Evolutionary conservation across 2,113 vertebrate genomes (phyloP).

Genomic region (Caretta caretta): DNA sequence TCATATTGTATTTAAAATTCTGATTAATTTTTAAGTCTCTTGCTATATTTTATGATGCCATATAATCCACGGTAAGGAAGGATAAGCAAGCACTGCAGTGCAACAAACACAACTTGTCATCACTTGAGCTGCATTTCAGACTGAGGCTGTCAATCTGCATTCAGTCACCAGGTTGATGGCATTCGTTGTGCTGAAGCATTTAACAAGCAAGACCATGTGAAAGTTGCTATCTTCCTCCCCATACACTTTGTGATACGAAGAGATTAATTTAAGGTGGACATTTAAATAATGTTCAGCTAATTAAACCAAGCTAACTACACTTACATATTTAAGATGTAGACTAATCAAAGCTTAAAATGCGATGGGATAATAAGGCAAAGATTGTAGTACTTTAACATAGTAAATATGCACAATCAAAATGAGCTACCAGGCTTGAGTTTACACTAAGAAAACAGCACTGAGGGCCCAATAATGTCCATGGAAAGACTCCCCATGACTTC

Average conservation of each 20-base stretch:
- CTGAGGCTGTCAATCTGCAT: background rate
- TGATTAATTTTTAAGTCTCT: conserved; percentile 32
- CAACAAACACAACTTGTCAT: background rate
- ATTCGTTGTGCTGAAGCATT: background rate
- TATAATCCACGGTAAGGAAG: conserved; percentile 4
- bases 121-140: background rate
- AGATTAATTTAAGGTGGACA: conserved; percentile 24
- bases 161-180: background rate
- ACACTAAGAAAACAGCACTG: background rate
- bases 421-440: conserved; percentile 5
- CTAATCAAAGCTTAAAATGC: conserved; percentile 43
- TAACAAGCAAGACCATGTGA: background rate
- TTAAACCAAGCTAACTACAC: conserved; percentile 4
- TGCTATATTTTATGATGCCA: background rate
- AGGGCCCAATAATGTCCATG: fast-evolving
- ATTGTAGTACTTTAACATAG: background rate
- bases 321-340: conserved; percentile 14
- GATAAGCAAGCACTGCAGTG: conserved; percentile 1
- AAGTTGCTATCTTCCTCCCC: too few species aligned
- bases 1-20: conserved; percentile 16
- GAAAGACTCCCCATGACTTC: conserved; percentile 16
- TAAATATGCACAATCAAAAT: background rate
- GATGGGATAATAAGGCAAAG: conserved; percentile 30
- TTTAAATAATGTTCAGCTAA: conserved; percentile 33
- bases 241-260: background rate